These are phyloP conservation scores for Anabas testudineus DNA, from an alignment of 2,797 vertebrate species.

Conservation along the genomic window DNA sequence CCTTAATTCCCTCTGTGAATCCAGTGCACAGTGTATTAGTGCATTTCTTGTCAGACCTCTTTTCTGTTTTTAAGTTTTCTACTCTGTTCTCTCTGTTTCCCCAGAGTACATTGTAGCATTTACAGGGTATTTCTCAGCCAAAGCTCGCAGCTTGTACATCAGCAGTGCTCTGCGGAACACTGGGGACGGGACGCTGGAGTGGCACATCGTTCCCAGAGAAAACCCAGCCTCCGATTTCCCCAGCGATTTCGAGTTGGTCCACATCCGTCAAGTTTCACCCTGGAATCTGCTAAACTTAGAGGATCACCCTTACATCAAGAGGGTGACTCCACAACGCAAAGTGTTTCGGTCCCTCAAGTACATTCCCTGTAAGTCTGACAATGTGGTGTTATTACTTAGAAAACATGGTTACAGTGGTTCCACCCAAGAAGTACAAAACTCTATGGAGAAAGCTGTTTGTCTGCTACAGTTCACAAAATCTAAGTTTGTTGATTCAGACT, in stretches of 20 bases:
- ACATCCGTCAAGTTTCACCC: constrained; percentile 89
- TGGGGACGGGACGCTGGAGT: constrained; percentile 77
- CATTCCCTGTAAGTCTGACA: constrained; percentile 86
- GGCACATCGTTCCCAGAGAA: constrained; percentile 94
- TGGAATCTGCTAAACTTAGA: constrained; percentile 89
- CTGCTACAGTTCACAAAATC: constrained; percentile 20
- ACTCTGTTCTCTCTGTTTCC: constrained; percentile 7
- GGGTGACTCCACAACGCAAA: constrained; percentile 94
- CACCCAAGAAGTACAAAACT: constrained; percentile 19
- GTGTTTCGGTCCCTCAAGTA: constrained; percentile 95
- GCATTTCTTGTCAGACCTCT: not conserved
- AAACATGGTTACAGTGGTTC: not conserved
- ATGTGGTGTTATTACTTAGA: not conserved
- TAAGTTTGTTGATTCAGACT: constrained; percentile 16
- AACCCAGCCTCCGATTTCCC: constrained; percentile 98
- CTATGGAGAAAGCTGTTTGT: constrained; percentile 29
- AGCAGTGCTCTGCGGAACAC: constrained; percentile 90
- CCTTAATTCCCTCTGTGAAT: too few relatives aligned
- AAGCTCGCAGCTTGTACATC: constrained; percentile 95
- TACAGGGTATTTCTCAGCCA: constrained; percentile 96
- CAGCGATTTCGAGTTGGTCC: constrained; percentile 97
- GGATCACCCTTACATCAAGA: constrained; percentile 96
- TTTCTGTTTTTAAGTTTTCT: not conserved
- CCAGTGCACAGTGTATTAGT: not conserved
- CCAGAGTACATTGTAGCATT: constrained; percentile 97